Evolutionary conservation across 2,888 invertebrate species (phyloP).

Genomic region (Parnassius apollo): DNA sequence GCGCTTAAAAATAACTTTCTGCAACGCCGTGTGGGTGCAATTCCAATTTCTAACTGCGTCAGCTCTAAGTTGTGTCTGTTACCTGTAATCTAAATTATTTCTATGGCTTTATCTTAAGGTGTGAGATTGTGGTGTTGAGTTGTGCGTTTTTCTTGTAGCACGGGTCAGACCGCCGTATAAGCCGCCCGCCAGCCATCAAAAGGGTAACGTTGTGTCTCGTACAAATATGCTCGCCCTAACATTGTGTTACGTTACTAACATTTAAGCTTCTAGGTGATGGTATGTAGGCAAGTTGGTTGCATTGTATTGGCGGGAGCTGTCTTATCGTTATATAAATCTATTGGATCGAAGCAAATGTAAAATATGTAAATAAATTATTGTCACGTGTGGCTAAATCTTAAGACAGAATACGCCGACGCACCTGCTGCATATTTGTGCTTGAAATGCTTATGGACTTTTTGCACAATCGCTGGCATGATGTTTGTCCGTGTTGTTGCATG

Average conservation of each 20-base stretch:
- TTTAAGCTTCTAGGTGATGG: constrained; percentile 61
- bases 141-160: constrained; percentile 76
- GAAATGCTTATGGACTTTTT: constrained; percentile 30
- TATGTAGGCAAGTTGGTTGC: constrained; percentile 64
- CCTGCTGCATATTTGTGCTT: constrained; percentile 38
- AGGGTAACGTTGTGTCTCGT: constrained; percentile 71
- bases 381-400: constrained; percentile 37
- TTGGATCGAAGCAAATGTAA: constrained; percentile 39
- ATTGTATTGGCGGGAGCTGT: constrained; percentile 58
- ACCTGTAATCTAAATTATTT: constrained; percentile 33
- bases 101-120: constrained; percentile 47
- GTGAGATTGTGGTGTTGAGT: constrained; percentile 68
- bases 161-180: constrained; percentile 66
- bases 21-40: constrained; percentile 33
- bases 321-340: constrained; percentile 39
- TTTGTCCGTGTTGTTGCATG: constrained; percentile 22
- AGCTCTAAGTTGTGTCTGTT: constrained; percentile 30
- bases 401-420: constrained; percentile 56
- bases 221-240: constrained; percentile 54
- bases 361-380: constrained; percentile 33
- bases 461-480: constrained; percentile 25
- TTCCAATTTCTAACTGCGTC: constrained; percentile 28
- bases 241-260: constrained; percentile 63
- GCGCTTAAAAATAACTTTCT: constrained; percentile 29
- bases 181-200: constrained; percentile 72